phyloP scores from a whole-genome alignment of 2,888 invertebrate species.

The Drosophila engyochracea region DNA sequence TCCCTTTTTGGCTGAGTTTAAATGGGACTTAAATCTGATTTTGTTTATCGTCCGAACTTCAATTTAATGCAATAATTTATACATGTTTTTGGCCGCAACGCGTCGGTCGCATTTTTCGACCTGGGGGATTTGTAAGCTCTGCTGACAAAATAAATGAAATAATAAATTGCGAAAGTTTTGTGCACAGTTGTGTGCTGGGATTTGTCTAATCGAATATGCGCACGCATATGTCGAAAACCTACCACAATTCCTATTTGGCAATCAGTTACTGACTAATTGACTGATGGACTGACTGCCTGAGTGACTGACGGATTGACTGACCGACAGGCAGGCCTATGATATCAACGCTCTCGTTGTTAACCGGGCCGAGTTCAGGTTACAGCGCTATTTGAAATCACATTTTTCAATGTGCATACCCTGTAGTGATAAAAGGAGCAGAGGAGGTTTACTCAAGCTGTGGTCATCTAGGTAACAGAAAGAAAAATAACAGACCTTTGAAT shows the following conservation, averaged over 20 bases:
- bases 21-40: conserved; percentile 65
- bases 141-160: conserved; percentile 79
- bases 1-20: conserved; percentile 23
- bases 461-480: neutral
- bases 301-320: conserved; percentile 11
- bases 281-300: conserved; percentile 17
- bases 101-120: conserved; percentile 21
- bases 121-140: conserved; percentile 62
- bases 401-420: conserved; percentile 24
- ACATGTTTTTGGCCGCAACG: conserved; percentile 52
- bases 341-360: conserved; percentile 54
- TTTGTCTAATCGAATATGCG: conserved; percentile 75
- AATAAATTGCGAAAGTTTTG: conserved; percentile 74
- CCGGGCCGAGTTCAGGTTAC: conserved; percentile 46
- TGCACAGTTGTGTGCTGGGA: conserved; percentile 48
- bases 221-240: conserved; percentile 39
- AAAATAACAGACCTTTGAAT: neutral
- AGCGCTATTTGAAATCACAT: conserved; percentile 35
- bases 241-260: conserved; percentile 16
- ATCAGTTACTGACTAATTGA: conserved; percentile 16
- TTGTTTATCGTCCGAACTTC: conserved; percentile 44
- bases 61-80: conserved; percentile 74
- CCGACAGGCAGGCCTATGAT: conserved; percentile 30
- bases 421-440: neutral
- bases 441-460: neutral